These are phyloP conservation scores for Druon quercuslanigerum DNA, from an alignment of 1,140 invertebrate species.

Conservation along the genomic window DNA sequence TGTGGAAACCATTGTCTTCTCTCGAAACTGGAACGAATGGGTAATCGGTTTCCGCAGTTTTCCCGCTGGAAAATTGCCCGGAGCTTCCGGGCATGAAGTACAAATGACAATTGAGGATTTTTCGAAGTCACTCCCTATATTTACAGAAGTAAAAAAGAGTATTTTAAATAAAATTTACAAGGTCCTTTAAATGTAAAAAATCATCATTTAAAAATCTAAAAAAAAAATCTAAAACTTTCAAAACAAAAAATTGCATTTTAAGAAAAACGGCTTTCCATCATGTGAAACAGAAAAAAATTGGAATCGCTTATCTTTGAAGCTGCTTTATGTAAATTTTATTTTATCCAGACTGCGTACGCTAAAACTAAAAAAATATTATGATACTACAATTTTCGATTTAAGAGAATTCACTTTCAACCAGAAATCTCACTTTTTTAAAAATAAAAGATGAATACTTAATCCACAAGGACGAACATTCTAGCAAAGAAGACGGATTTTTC, in stretches of 20 bases:
- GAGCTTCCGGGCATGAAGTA: slow-evolving; percentile 50
- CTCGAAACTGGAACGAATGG: slow-evolving; percentile 61
- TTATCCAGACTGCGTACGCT: not conserved
- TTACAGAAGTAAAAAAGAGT: not conserved
- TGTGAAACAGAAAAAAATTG: too few species aligned
- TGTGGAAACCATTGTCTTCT: slow-evolving; percentile 60
- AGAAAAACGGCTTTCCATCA: too few species aligned
- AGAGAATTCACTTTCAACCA: not conserved
- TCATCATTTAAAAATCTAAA: too few species aligned
- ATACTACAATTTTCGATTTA: too few species aligned
- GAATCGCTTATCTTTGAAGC: not conserved
- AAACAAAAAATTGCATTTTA: too few species aligned
- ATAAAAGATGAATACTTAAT: not conserved
- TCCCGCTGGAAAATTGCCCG: slow-evolving; percentile 58
- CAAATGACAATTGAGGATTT: slow-evolving; percentile 51
- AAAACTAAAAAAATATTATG: slow-evolving; percentile 1
- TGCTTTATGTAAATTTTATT: slow-evolving; percentile 10
- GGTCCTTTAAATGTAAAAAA: too few species aligned
- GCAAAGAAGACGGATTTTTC: too few species aligned
- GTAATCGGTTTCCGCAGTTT: slow-evolving; percentile 65
- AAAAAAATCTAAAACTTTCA: too few species aligned
- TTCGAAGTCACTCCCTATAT: not conserved
- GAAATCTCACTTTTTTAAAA: not conserved
- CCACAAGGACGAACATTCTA: too few species aligned
- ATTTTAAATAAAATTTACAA: too few species aligned